A percentile compares a stretch with the other conserved stretches of the same genome.
Evolutionary conservation across 2,113 vertebrate genomes (phyloP).

Genomic region (Garra rufa): DNA sequence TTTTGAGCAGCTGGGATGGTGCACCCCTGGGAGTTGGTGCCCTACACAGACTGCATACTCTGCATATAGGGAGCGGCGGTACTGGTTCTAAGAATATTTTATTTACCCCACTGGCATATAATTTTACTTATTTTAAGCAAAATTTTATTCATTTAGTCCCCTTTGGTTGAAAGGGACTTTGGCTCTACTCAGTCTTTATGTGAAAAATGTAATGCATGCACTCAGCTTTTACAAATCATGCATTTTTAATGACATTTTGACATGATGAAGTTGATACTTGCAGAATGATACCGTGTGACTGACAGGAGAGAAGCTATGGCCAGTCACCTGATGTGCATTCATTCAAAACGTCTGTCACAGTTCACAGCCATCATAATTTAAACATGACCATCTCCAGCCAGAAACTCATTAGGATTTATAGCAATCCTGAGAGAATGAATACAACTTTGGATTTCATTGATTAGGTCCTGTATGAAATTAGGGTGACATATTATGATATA

Average conservation of each 20-base stretch:
- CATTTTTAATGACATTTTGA: constrained; percentile 17
- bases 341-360: constrained; percentile 15
- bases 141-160: no score
- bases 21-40: no score
- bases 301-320: neutral
- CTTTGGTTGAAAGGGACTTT: no score
- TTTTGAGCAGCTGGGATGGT: no score
- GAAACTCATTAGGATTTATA: constrained; percentile 34
- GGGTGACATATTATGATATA: neutral
- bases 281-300: neutral
- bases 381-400: constrained; percentile 30
- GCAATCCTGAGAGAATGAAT: neutral
- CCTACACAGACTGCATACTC: no score
- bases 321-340: neutral
- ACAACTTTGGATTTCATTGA: neutral
- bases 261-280: constrained; percentile 11
- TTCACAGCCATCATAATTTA: constrained; percentile 35
- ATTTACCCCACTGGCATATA: no score
- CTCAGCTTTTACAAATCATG: constrained; percentile 9
- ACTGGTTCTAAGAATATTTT: no score
- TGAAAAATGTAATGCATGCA: neutral
- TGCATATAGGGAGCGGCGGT: no score
- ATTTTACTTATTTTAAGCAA: no score
- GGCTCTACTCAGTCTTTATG: neutral
- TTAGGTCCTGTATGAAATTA: neutral